Base-by-base conservation (phyloP, 2,888 invertebrate species). In the Drosophila aldrichi region DNA sequence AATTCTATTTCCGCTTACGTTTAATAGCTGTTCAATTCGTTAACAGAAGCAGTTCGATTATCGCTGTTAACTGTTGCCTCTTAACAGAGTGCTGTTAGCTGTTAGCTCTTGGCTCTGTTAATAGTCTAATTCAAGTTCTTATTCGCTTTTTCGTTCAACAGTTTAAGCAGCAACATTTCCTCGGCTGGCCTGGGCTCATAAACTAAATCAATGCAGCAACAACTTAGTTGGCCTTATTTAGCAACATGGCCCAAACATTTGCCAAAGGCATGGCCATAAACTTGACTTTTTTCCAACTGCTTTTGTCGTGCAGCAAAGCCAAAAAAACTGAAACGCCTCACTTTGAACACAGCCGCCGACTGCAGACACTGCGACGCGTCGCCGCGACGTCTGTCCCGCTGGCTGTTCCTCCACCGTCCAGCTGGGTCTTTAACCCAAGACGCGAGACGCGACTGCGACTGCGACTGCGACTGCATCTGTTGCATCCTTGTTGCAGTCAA, bases 331-430 rank as follows among this genome's bases (percentile, higher is more conserved):
- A 46, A 55, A 55, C 20, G 49, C 44, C 74, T 75, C 59, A 56
- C 84, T 84, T 84, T 84, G 86, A 85, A 83, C 70, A 74, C n/a
- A 56, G 65, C 86, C 86, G 84, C 81, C 84, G 81, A 66, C 74
- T 79, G 77, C 85, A 85, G 84, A 85, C 85, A 81, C 34, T 59
- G 72, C 72, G 86, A 81, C 86, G 72, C 72, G 86, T 79, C 86
- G 49, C 20, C 49, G 49, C 81, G 46, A 55, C 63, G 55, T 20
- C 57, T 55, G 69, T 74, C 64, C 10, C 43, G 43, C n/a, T 51
- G 32, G 12, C 48, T 4, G 48, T 25, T 10, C 46, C 8, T 8
- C 16, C 20, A 44, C 51, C 20, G 16, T 36, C 36, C 36, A 14
- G n/a, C 44, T 57, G 78, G 75, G 80, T 85, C 82, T 75, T 82